A percentile compares a stretch with the other conserved stretches of the same genome.
phyloP scores from a whole-genome alignment of 2,113 vertebrate genomes.

The Rhabdornis inornatus region DNA sequence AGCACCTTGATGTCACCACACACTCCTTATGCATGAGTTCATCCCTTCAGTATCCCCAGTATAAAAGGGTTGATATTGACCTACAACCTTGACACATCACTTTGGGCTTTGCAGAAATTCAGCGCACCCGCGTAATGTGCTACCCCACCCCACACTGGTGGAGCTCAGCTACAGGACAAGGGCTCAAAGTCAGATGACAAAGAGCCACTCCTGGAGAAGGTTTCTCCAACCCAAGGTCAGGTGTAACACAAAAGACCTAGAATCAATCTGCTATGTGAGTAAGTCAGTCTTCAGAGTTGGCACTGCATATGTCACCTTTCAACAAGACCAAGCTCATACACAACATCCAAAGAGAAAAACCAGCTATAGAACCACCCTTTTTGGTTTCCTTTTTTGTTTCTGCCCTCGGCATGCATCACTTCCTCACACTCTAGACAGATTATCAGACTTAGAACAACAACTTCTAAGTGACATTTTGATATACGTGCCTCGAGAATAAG shows the following conservation, averaged over 20 bases:
- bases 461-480: background rate
- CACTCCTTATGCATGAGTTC: accelerated
- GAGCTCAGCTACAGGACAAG: accelerated
- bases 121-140: accelerated
- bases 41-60: background rate
- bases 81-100: background rate
- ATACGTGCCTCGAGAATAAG: background rate
- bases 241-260: background rate
- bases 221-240: background rate
- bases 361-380: background rate
- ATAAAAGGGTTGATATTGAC: background rate
- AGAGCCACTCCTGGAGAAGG: background rate
- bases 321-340: background rate
- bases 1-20: background rate
- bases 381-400: background rate
- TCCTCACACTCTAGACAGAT: background rate
- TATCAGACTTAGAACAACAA: background rate
- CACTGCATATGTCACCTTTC: background rate
- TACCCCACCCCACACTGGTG: background rate
- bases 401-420: accelerated
- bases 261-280: background rate
- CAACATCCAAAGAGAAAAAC: background rate
- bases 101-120: background rate
- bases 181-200: background rate
- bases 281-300: background rate